These are phyloP conservation scores for Serrognathus titanus DNA, from an alignment of 2,888 invertebrate genomes.

Conservation along the genomic window DNA sequence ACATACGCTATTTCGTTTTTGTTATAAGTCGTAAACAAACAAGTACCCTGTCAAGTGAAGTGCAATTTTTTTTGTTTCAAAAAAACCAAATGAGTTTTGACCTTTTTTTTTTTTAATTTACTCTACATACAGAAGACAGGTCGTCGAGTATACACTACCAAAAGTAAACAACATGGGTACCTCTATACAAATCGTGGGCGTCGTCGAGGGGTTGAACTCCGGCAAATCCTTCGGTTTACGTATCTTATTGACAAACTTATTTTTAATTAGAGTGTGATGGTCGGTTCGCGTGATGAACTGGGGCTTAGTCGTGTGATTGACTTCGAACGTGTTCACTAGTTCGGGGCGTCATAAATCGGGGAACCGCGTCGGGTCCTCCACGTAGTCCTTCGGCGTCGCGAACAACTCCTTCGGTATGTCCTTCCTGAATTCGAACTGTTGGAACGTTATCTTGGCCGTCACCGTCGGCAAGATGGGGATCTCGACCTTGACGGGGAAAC, in stretches of 20 bases:
- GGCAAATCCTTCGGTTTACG: slow-evolving; percentile 48
- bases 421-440: slow-evolving; percentile 90
- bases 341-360: slow-evolving; percentile 79
- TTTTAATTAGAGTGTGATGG: slow-evolving; percentile 48
- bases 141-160: slow-evolving; percentile 65
- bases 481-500: slow-evolving; percentile 98
- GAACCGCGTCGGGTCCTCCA: slow-evolving; percentile 78
- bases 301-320: slow-evolving; percentile 42
- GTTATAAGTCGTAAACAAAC: too few relatives aligned
- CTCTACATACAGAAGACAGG: slow-evolving; percentile 64
- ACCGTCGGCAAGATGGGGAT: slow-evolving; percentile 97
- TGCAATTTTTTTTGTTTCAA: too few relatives aligned
- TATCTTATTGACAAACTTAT: slow-evolving; percentile 56
- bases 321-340: slow-evolving; percentile 46
- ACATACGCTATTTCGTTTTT: background rate
- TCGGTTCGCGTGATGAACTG: slow-evolving; percentile 43
- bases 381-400: slow-evolving; percentile 78
- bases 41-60: too few relatives aligned
- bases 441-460: slow-evolving; percentile 97
- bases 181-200: slow-evolving; percentile 52
- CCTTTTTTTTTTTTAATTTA: slow-evolving; percentile 36
- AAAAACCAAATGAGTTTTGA: background rate
- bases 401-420: slow-evolving; percentile 78
- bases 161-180: slow-evolving; percentile 62
- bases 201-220: background rate